Base-by-base conservation (phyloP, 2,797 vertebrate genomes). In the Somateria mollissima region DNA sequence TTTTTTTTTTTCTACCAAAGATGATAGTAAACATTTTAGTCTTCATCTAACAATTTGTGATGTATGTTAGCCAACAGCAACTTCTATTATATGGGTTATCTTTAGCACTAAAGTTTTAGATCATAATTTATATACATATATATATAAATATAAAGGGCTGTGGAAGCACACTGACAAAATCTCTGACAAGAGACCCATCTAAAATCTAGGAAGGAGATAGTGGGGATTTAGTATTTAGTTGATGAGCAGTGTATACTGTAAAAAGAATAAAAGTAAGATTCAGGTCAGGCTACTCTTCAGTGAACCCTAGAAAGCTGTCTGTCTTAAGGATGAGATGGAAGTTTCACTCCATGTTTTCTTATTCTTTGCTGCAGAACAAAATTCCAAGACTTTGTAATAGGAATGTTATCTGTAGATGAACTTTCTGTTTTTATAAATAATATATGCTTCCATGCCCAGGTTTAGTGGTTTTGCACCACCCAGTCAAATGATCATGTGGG, bases 341-440 rank as follows among this genome's bases (percentile, higher is more conserved):
- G 30, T 89, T 79, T 85, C 65, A 60, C 10, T 91, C 32, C 6
- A 22, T 49, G 20, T 56, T 93, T 95, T 87, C 60, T 84, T 6
- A 24, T 65, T 87, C 41, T 43, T 83, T 87, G 11, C 16, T 77
- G 32, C 62, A 73, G 70, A 78, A 34, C n/a, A 3, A 3, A 78
- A 53, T 21, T 73, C 66, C 28, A 56, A 13, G 36, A 60, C 16
- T 76, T 90, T 81, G 18, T 81, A 53, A 51, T 4, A 65, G 27
- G 49, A 79, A 74, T 69, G 57, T 72, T 91, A 84, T 58, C 87
- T 86, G 67, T 27, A 84, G 81, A 65, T 79, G 73, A 76, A 81
- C 71, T 91, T 76, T 39, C 11, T 79, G 60, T 37, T 73, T 94
- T 80, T 79, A n/a, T 86, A 84, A 95, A 84, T 81, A 81, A 78